These are phyloP conservation scores for Pogonognathellus flavescens DNA, from an alignment of 1,140 invertebrate genomes.

Conservation along the genomic window DNA sequence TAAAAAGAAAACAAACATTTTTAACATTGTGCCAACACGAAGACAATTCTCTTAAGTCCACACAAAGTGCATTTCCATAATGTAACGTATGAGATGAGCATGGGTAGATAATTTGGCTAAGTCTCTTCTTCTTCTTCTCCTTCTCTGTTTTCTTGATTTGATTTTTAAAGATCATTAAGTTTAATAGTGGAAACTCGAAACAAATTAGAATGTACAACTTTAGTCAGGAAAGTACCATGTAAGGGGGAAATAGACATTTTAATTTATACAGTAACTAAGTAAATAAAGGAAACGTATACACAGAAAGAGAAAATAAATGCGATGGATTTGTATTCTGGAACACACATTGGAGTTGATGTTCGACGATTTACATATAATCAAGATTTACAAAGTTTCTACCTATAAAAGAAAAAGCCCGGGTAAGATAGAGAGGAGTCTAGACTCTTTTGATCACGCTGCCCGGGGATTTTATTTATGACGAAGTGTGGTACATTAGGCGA, in stretches of 20 bases:
- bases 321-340: not conserved
- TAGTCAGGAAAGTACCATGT: not conserved
- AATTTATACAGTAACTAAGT: conserved; percentile 29
- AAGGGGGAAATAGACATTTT: not conserved
- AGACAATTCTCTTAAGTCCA: too few species aligned
- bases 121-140: not conserved
- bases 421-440: not conserved
- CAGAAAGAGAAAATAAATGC: not conserved
- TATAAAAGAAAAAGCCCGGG: too few species aligned
- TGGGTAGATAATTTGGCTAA: too few species aligned
- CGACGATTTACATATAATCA: too few species aligned
- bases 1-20: conserved; percentile 35
- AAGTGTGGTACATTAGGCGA: not conserved
- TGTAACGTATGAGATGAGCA: too few species aligned
- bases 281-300: too few species aligned
- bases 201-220: conserved; percentile 4
- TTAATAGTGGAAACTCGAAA: not conserved
- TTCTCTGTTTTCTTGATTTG: conserved; percentile 18
- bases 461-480: not conserved
- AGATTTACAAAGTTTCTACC: too few species aligned
- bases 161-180: conserved; percentile 47
- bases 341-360: not conserved
- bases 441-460: not conserved
- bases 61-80: too few species aligned
- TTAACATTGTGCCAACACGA: conserved; percentile 17